phyloP scores from a whole-genome alignment of 1,140 invertebrate species.

The Anoplolepis gracilipes region DNA sequence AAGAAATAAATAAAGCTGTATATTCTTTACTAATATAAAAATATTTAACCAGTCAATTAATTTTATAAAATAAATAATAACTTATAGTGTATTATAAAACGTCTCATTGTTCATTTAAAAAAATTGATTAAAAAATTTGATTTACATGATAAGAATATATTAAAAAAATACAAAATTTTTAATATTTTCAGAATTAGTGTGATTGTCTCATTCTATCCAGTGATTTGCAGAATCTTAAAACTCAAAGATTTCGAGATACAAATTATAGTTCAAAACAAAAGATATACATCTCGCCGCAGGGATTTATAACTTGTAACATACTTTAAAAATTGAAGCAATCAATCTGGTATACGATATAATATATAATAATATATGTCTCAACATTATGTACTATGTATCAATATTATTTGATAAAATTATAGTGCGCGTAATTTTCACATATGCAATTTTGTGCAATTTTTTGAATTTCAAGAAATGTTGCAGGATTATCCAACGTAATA shows the following conservation, averaged over 20 bases:
- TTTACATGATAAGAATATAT: no score
- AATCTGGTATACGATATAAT: background rate
- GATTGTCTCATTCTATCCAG: background rate
- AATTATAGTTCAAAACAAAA: background rate
- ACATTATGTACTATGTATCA: no score
- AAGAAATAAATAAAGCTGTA: no score
- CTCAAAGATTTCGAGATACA: background rate
- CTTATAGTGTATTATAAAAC: no score
- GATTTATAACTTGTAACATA: background rate
- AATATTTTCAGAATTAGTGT: background rate
- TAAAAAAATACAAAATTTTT: no score
- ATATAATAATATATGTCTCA: background rate
- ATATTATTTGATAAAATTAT: background rate
- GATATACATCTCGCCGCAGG: background rate
- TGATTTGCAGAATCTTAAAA: background rate
- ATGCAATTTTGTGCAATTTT: background rate
- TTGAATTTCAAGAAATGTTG: slow-evolving; percentile 12
- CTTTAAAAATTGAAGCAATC: background rate
- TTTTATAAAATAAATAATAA: no score
- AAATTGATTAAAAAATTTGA: no score
- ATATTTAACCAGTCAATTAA: no score
- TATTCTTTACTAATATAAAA: no score
- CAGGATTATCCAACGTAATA: slow-evolving; percentile 19
- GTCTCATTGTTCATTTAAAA: no score
- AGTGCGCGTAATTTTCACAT: slow-evolving; percentile 6